Conservation (phyloP, 2,797 vertebrate genomes). For the Scolopax rusticola region DNA sequence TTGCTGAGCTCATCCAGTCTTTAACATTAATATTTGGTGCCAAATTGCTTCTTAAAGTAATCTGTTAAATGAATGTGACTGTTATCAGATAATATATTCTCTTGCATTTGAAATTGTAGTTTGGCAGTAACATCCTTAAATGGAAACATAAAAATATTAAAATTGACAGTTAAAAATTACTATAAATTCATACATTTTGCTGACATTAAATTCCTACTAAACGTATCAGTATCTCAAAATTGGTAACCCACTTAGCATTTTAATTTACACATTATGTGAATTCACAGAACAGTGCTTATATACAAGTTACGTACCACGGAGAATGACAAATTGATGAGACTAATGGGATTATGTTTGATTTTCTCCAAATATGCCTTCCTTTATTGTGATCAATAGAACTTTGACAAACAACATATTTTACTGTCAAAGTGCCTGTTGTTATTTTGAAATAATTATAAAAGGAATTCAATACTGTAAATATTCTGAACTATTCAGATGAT, state of each 20-base stretch:
- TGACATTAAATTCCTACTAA: neutral
- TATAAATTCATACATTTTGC: neutral
- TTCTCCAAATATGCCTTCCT: neutral
- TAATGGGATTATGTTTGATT: neutral
- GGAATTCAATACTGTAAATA: neutral
- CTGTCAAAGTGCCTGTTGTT: neutral
- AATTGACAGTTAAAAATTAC: neutral
- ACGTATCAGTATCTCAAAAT: neutral
- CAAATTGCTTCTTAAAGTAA: neutral
- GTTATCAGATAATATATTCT: neutral
- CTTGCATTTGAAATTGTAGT: neutral
- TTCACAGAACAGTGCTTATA: neutral
- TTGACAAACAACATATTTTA: neutral
- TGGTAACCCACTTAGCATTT: neutral
- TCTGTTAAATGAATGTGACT: neutral
- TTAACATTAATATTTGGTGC: neutral
- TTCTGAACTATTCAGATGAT: neutral
- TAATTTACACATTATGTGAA: neutral
- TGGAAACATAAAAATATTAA: neutral
- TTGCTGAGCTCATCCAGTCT: neutral
- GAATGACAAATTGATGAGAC: neutral
- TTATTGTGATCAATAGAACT: neutral
- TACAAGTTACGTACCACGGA: neutral
- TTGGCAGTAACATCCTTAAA: neutral
- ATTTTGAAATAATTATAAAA: neutral